Evolutionary conservation across 2,797 vertebrate genomes (phyloP), one percentile per base, ranked within the genome.

Genomic region (Acanthurus lineatus): DNA sequence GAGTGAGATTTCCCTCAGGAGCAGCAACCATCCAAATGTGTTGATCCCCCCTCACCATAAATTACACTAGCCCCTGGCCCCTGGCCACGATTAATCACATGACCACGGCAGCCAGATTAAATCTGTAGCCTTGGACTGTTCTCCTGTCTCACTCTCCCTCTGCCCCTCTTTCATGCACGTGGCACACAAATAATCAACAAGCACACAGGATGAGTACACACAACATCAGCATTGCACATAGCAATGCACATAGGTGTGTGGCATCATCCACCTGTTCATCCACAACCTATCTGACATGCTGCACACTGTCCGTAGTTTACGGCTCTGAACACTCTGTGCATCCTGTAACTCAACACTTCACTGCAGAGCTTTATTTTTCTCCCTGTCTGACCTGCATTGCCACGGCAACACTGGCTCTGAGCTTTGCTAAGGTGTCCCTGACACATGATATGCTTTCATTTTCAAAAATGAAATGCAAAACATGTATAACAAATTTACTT

Each of bases 61-160:
- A 94, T 94, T 92, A 94, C 92, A 89, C 91, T 88, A 92, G 90
- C 90, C 93, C 84, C 89, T 91, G 91, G 92, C 90, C 82, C 85
- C 81, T 83, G 76, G 90, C 91, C 91, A 91, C 88, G 51, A 93
- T 94, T 93, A 94, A 94, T 94, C 94, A 94, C 92, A 92, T 93
- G 93, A 94, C 90, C 89, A 91, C 89, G 86, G 90, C 90, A 89
- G 86, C 89, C 90, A 94, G 93, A 95, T 95, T 95, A 92, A 94
- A 94, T 92, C 91, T 90, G 91, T 92, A 93, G 94, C 93, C 94
- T 95, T 94, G 93, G 91, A 92, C 90, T 72, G 77, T 79, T 86
- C 80, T 80, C 80, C 86, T 83, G 84, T 90, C 86, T 83, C 91
- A 62, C 89, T 89, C 89, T 83, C 80, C 69, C 85, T 70, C 72